Conservation (phyloP, 2,113 vertebrate species). For the Xerus inauris region DNA sequence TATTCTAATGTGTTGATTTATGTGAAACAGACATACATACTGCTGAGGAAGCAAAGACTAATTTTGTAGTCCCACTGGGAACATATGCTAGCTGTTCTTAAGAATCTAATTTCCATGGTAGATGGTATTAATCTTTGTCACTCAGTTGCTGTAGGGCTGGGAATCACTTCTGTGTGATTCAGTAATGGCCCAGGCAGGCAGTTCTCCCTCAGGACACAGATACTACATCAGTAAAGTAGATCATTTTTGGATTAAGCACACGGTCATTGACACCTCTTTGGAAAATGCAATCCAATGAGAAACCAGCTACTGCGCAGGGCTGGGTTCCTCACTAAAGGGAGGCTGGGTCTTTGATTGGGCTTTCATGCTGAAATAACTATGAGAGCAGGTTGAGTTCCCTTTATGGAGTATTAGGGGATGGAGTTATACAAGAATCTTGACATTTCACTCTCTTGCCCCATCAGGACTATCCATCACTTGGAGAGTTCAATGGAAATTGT, state of each 20-base stretch:
- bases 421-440: constrained; percentile 73
- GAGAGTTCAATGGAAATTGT: constrained; percentile 71
- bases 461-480: constrained; percentile 72
- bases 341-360: constrained; percentile 47
- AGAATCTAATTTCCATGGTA: constrained; percentile 85
- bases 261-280: constrained; percentile 85
- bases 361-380: constrained; percentile 57
- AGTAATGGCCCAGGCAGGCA: constrained; percentile 81
- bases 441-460: constrained; percentile 64
- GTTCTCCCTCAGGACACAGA: constrained; percentile 81
- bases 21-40: not conserved
- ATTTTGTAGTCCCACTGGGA: constrained; percentile 82
- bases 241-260: constrained; percentile 84
- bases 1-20: not conserved
- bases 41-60: constrained; percentile 38
- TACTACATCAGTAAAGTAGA: constrained; percentile 76
- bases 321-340: constrained; percentile 76
- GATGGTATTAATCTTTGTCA: constrained; percentile 83
- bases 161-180: constrained; percentile 90
- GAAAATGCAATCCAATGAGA: constrained; percentile 85
- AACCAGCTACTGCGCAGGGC: constrained; percentile 85
- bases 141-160: constrained; percentile 89
- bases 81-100: constrained; percentile 80
- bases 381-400: constrained; percentile 58
- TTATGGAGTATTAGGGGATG: constrained; percentile 56